Evolutionary conservation across 2,797 vertebrate species (phyloP).

Genomic region (Halcyon chelicuti): DNA sequence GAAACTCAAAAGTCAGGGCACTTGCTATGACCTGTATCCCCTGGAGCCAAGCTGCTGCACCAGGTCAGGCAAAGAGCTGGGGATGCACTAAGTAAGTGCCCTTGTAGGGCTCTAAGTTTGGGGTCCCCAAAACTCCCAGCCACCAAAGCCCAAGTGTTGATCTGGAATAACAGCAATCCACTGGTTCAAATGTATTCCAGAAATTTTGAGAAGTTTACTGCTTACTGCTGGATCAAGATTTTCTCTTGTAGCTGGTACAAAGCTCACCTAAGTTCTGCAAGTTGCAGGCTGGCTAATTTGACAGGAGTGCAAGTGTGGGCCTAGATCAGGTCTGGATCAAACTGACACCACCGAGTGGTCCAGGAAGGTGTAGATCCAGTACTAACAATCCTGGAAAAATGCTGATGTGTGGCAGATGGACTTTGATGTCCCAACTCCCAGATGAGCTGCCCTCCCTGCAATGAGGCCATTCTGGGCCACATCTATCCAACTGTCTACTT

Average conservation of each 20-base stretch:
- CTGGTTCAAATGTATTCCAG: background rate
- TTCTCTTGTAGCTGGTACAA: background rate
- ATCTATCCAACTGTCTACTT: background rate
- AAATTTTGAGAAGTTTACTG: background rate
- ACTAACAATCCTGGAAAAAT: background rate
- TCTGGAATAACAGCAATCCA: background rate
- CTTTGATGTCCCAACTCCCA: background rate
- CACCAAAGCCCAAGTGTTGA: background rate
- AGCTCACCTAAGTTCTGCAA: background rate
- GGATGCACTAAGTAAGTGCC: background rate
- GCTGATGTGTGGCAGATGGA: background rate
- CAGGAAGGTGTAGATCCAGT: background rate
- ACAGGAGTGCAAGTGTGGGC: background rate
- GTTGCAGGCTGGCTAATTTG: background rate
- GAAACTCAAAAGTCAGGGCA: background rate
- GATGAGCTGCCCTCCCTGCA: rapidly evolving
- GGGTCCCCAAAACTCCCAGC: background rate
- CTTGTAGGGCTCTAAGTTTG: background rate
- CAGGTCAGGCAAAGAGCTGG: background rate
- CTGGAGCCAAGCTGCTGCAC: rapidly evolving
- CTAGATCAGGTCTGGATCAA: background rate
- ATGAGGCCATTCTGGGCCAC: background rate
- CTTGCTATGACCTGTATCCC: background rate
- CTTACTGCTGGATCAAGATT: background rate
- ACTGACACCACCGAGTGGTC: background rate